A percentile compares a stretch with the other conserved stretches of the same genome.
These are phyloP conservation scores for Isurus oxyrinchus DNA, from an alignment of 2,113 vertebrate genomes.

Conservation along the genomic window DNA sequence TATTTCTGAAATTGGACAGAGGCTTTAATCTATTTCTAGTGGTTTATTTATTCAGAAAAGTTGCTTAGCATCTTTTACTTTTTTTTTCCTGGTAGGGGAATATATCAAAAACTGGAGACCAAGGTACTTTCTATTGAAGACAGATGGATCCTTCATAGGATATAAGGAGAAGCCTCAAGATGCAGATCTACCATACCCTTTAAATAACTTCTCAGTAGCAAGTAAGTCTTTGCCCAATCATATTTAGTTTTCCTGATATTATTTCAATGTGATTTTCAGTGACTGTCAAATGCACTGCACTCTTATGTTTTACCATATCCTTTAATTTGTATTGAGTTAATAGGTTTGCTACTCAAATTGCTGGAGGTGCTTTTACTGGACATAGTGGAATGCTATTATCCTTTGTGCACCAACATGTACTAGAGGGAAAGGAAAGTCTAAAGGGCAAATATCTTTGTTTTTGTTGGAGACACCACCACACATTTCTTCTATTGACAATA, in stretches of 20 bases:
- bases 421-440: neutral
- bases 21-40: too few species aligned
- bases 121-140: constrained; percentile 94
- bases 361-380: neutral
- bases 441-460: neutral
- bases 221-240: constrained; percentile 63
- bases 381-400: neutral
- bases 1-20: neutral
- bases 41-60: neutral
- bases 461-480: neutral
- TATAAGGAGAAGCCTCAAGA: constrained; percentile 99
- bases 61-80: constrained; percentile 9
- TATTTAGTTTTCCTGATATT: neutral
- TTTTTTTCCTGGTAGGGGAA: constrained; percentile 69
- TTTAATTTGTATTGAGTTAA: neutral
- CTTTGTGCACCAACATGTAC: neutral
- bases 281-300: neutral
- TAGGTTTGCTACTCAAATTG: neutral
- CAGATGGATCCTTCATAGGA: constrained; percentile 96
- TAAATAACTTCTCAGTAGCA: constrained; percentile 99
- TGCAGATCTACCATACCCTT: constrained; percentile 90
- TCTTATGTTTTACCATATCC: neutral
- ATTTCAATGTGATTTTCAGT: neutral
- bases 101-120: constrained; percentile 99
- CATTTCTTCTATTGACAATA: neutral